Base-by-base conservation (phyloP, 2,797 vertebrate genomes). In the Lepus townsendii region DNA sequence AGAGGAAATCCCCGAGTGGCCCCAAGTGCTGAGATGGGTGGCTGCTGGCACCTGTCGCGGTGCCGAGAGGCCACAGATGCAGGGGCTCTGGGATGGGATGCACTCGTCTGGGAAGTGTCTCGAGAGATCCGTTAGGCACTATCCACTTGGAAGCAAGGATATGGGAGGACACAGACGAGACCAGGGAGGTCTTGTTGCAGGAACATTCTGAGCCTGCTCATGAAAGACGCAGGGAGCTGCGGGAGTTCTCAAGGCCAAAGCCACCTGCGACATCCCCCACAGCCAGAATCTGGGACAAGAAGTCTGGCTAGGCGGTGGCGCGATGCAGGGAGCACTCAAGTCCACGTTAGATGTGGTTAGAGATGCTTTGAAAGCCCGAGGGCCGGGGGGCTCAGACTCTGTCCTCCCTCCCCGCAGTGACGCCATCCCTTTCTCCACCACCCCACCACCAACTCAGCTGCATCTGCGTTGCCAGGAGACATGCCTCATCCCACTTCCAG, bases 391-490 rank as follows among this genome's bases (percentile, higher is more conserved):
- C 75, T n/a, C 52, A 57, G 65, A 57, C 32, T 77, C 73, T 62
- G 73, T 75, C 66, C 69, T 54, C 8, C 63, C 76, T 69, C 57
- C 72, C n/a, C 27, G 5, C 9, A 77, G 57, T 62, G 88, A 95
- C 60, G 79, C 93, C 90, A 96, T 54, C 72, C 60, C 42, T 50
- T 62, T 80, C 92, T 77, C 71, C 68, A 89, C 92, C 87, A 88
- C 92, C 50, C 73, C 68, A 94, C 93, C 84, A 75, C 54, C 88
- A 95, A 90, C 65, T 95, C 73, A 63, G 92, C 91, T 68, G 76
- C 89, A 95, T 96, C 96, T 88, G 3, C 65, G 97, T 97, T 97
- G 97, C 97, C 95, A 96, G 95, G 97, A 94, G 90, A 97, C 94
- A 13, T n/a, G 96, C 66, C 77, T 96, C 96, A 96, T 97, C 96